Evolutionary conservation across 1,140 invertebrate genomes (phyloP).

Genomic region (Calephelis virginiensis): DNA sequence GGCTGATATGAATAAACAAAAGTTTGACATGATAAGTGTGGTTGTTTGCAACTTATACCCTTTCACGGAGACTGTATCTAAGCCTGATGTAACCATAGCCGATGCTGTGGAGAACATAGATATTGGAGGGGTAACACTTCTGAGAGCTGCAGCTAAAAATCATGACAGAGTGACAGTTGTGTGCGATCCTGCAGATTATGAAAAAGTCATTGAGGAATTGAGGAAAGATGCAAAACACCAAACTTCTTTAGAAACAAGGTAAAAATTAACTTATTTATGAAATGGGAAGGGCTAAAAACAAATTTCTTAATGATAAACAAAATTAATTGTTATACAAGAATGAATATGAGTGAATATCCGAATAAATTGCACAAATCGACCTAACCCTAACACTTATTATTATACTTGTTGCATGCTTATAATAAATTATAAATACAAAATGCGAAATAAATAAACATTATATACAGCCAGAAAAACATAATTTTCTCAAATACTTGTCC

Average conservation of each 20-base stretch:
- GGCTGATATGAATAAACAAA: constrained; percentile 88
- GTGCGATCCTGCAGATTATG: constrained; percentile 96
- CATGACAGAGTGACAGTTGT: constrained; percentile 96
- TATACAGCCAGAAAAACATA: too few species aligned
- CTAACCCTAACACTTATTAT: too few species aligned
- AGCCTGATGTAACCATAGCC: constrained; percentile 87
- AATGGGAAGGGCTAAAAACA: too few species aligned
- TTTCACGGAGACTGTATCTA: constrained; percentile 93
- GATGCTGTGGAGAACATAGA: constrained; percentile 99
- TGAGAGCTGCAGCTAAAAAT: constrained; percentile 98
- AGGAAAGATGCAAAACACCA: constrained; percentile 69
- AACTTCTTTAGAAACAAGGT: constrained; percentile 88
- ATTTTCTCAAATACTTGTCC: too few species aligned
- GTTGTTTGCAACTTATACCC: constrained; percentile 98
- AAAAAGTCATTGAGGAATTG: constrained; percentile 86
- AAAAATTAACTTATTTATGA: constrained; percentile 25
- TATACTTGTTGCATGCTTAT: too few species aligned
- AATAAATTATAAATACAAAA: too few species aligned
- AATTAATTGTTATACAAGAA: too few species aligned
- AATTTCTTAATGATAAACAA: too few species aligned
- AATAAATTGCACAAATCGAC: too few species aligned
- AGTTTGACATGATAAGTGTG: constrained; percentile 87
- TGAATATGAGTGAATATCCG: too few species aligned
- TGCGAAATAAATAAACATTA: too few species aligned
- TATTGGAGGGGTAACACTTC: constrained; percentile 96